These are phyloP conservation scores for Platyscapa corneri DNA, from an alignment of 1,140 invertebrate species.

Conservation along the genomic window DNA sequence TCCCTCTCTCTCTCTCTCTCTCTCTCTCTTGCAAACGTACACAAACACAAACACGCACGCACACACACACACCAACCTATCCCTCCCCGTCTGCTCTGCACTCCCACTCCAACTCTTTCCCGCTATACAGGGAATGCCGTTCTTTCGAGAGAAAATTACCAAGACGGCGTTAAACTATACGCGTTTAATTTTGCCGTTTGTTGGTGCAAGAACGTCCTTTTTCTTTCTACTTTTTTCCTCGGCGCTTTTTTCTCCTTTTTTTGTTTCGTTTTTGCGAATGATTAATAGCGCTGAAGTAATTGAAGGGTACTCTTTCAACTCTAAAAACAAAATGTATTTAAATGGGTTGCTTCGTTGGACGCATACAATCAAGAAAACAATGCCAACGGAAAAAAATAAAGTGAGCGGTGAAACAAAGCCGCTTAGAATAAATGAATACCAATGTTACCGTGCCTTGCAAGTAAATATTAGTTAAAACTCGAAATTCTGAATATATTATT, in stretches of 20 bases:
- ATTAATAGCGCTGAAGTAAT: slow-evolving; percentile 49
- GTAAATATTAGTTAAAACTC: slow-evolving; percentile 22
- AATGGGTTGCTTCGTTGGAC: slow-evolving; percentile 25
- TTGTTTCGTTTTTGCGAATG: slow-evolving; percentile 42
- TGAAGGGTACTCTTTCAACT: slow-evolving; percentile 41
- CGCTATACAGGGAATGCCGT: slow-evolving; percentile 25
- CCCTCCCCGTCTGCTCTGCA: background rate
- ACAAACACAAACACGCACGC: no score
- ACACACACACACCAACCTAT: no score
- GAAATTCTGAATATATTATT: slow-evolving; percentile 36
- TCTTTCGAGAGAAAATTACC: slow-evolving; percentile 50
- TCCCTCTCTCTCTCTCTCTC: no score
- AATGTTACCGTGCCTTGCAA: background rate
- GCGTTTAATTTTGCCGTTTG: slow-evolving; percentile 51
- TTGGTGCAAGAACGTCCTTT: slow-evolving; percentile 32
- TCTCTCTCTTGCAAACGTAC: no score
- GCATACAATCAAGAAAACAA: slow-evolving; percentile 44
- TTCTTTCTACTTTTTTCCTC: slow-evolving; percentile 12
- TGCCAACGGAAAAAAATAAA: slow-evolving; percentile 30
- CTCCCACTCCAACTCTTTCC: background rate
- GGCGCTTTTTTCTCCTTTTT: background rate
- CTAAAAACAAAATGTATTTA: slow-evolving; percentile 47
- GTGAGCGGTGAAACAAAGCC: slow-evolving; percentile 36
- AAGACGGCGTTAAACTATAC: slow-evolving; percentile 49
- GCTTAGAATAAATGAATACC: slow-evolving; percentile 46